Percentiles rank a stretch among this genome's conserved stretches.
Conservation (phyloP, 2,888 invertebrate species). For the Baronia brevicornis region DNA sequence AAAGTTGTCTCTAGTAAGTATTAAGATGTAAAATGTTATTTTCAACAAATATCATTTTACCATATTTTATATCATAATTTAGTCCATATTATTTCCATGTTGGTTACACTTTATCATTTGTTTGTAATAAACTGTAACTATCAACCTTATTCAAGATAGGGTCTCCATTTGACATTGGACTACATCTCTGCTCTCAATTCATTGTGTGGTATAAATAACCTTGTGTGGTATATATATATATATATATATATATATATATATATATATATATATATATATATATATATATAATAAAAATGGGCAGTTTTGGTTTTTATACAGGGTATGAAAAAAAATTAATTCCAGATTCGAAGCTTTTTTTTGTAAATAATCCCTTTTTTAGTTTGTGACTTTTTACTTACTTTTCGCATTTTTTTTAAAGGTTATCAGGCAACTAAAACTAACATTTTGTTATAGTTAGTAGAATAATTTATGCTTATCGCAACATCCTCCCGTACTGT, state of each 20-base stretch:
- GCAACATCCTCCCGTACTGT: too few relatives aligned
- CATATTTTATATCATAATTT: slow-evolving; percentile 4
- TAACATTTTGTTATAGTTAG: too few relatives aligned
- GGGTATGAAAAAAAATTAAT: too few relatives aligned
- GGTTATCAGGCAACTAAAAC: too few relatives aligned
- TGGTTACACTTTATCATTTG: slow-evolving; percentile 14
- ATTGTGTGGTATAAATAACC: slow-evolving; percentile 6
- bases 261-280: not conserved
- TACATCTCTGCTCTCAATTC: slow-evolving; percentile 22
- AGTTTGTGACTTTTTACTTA: too few relatives aligned
- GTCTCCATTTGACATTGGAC: slow-evolving; percentile 36
- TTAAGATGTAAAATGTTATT: not conserved
- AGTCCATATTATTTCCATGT: slow-evolving; percentile 1
- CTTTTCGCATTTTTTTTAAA: too few relatives aligned
- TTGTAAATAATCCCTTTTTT: too few relatives aligned
- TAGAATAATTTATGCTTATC: too few relatives aligned
- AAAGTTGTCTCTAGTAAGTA: not conserved
- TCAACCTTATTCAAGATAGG: slow-evolving; percentile 33
- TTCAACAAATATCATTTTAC: not conserved
- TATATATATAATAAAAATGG: too few relatives aligned
- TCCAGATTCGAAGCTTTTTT: too few relatives aligned
- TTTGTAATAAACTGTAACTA: slow-evolving; percentile 21
- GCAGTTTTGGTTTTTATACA: too few relatives aligned
- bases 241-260: slow-evolving; percentile 9
- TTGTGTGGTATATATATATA: too few relatives aligned